Evolutionary conservation across 1,140 invertebrate species (phyloP), one percentile per base, ranked within the genome.

Genomic region (Cylas formicarius): DNA sequence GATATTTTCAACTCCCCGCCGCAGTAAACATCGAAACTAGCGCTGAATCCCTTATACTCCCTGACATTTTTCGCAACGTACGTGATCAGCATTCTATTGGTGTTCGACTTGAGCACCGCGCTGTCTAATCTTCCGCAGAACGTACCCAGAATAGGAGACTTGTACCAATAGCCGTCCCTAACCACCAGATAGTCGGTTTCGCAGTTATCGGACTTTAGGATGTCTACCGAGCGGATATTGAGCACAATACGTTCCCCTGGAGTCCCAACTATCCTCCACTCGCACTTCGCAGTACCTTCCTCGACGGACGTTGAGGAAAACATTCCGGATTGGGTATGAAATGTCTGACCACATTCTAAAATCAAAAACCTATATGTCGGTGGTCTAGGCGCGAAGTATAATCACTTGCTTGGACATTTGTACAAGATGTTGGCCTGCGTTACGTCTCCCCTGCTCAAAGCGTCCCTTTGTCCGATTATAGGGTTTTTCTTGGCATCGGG

Each of bases 191-290:
- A 97, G 63, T 96, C 89, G 0, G 77, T 81, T 13, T 82, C 77
- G 65, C 94, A 97, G 36, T 84, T 83, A 37, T 85, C 80, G 0
- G 86, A 84, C 53, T 88, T 87, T 52, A 79, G 81, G 41, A 97
- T 86, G 60, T 97, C 91, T 52, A 97, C 69, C 39, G 74, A 81
- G 1, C 89, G 92, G 36, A 97, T 84, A 57, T 95, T 95, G 0
- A 97, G 69, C 0, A 90, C 80, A 37, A 98, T 93, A 35, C 86
- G 77, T 67, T 97, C 93, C 0, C 95, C 94, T 54, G 96, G 92
- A 0, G 94, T 96, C 0, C 92, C 92, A 0, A 90, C 91, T 36
- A 98, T 96, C 24, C 93, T 71, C 94, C 94, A 98, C 69, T 93
- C 89, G 62, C 91, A 96, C 29, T 75, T 71, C 47, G 90, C 84